A percentile compares a stretch with the other conserved stretches of the same genome.
These are phyloP conservation scores for Eristalis tenax DNA, from an alignment of 2,888 invertebrate genomes.

Conservation along the genomic window DNA sequence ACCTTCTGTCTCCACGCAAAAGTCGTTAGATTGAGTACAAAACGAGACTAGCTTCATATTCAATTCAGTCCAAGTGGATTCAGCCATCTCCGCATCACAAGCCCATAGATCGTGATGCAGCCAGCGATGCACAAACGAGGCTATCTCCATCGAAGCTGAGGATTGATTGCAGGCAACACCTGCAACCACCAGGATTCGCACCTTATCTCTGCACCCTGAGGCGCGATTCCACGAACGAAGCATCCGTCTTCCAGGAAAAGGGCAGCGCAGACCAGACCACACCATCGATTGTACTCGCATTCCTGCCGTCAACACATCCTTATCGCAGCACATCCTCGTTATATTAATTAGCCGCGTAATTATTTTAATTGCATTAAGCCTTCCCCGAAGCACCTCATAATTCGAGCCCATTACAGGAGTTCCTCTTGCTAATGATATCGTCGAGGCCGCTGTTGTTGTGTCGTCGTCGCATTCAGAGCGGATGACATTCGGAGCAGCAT, in stretches of 20 bases:
- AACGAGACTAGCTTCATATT: too few relatives aligned
- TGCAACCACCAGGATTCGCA: neutral
- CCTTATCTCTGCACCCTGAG: neutral
- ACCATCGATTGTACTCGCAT: neutral
- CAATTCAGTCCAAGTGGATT: neutral
- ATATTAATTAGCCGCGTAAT: constrained; percentile 66
- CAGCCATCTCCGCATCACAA: too few relatives aligned
- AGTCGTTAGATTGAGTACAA: too few relatives aligned
- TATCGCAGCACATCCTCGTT: constrained; percentile 51
- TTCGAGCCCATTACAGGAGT: constrained; percentile 64
- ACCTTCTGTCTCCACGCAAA: too few relatives aligned
- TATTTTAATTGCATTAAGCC: constrained; percentile 69
- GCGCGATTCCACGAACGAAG: neutral
- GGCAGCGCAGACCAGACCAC: neutral
- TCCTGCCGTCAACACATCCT: constrained; percentile 20
- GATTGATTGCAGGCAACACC: neutral
- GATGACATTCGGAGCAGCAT: constrained; percentile 65
- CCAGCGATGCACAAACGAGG: too few relatives aligned
- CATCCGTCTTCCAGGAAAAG: neutral
- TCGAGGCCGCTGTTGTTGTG: constrained; percentile 19
- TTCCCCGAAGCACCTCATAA: constrained; percentile 62
- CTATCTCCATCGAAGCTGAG: too few relatives aligned
- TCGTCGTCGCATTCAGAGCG: constrained; percentile 17
- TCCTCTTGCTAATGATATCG: constrained; percentile 61
- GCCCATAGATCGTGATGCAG: too few relatives aligned